Evolutionary conservation across 2,888 invertebrate species (phyloP), one percentile per base, ranked within the genome.

Genomic region (Apamea sordens): DNA sequence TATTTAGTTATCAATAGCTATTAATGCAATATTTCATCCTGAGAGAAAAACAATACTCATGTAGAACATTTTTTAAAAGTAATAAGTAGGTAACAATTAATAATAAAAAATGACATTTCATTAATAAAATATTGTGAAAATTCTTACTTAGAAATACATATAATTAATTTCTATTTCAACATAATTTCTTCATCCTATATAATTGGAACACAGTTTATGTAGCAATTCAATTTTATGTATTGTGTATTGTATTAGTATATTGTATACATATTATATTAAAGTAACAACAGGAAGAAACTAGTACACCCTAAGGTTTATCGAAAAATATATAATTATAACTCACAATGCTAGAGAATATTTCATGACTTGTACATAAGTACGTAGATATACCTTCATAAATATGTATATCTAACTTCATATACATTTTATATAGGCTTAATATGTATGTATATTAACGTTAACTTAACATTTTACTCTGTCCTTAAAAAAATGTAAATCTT

Each of bases 401-500:
- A 76, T 76, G 32, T 80, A 76, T 83, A 75, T 65, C 65, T 77
- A 71, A 71, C 64, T 77, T 85, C 74, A 80, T 69, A 72, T 73
- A 77, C 32, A 68, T 73, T 68, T 78, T 67, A 73, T 56, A 79
- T 68, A 83, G 28, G 75, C 59, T 68, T 86, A 63, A 78, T 78
- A 73, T 84, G 44, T 80, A 77, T 79, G 67, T 87, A 81, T 84
- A 86, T 70, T 64, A 73, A 47, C 18, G 79, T 78, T n/a, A 78
- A 83, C 44, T 63, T 36, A 21, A 71, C 71, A 76, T 76, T 80
- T 82, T 80, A 77, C 65, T 82, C 87, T 86, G 80, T 87, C 82
- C 76, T 82, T 83, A 70, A 76, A 82, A 76, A 77, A 82, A 73
- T 86, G 83, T 87, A 82, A 77, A 84, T 86, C 86, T 86, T 50